These are phyloP conservation scores for Cephus nigrinus DNA, from an alignment of 2,888 invertebrate genomes.

Conservation along the genomic window DNA sequence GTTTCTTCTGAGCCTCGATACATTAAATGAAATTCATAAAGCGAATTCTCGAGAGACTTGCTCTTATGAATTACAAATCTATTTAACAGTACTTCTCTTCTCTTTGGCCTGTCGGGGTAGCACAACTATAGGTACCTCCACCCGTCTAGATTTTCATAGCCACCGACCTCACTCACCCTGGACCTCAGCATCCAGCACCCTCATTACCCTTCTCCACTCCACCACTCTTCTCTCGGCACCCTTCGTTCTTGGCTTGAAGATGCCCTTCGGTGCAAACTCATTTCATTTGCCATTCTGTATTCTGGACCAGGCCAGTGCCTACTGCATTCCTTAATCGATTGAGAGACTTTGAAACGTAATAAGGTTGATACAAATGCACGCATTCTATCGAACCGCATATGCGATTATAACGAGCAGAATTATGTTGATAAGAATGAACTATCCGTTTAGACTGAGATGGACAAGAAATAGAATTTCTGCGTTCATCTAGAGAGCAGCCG, in stretches of 20 bases:
- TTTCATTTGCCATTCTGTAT: no score
- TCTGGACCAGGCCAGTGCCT: no score
- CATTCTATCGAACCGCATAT: background rate
- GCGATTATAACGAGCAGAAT: background rate
- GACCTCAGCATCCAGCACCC: no score
- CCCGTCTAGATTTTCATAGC: no score
- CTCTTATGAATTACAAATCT: conserved; percentile 40
- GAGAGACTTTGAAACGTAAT: background rate
- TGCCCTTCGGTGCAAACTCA: no score
- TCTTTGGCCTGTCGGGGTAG: background rate
- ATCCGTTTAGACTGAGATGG: background rate
- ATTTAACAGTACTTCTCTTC: conserved; percentile 28
- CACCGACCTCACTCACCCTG: no score
- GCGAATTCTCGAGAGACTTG: background rate
- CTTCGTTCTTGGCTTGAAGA: no score
- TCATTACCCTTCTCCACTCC: no score
- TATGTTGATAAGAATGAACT: background rate
- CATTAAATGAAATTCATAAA: no score
- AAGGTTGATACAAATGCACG: background rate
- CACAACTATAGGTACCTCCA: background rate
- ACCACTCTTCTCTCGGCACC: no score
- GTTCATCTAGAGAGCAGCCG: background rate
- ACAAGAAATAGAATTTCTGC: no score
- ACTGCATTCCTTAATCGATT: no score
- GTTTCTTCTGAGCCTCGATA: background rate